A percentile compares a stretch with the other conserved stretches of the same genome.
Conservation (phyloP, 92 coral and sea anemone species). For the Bergia puertoricense region DNA sequence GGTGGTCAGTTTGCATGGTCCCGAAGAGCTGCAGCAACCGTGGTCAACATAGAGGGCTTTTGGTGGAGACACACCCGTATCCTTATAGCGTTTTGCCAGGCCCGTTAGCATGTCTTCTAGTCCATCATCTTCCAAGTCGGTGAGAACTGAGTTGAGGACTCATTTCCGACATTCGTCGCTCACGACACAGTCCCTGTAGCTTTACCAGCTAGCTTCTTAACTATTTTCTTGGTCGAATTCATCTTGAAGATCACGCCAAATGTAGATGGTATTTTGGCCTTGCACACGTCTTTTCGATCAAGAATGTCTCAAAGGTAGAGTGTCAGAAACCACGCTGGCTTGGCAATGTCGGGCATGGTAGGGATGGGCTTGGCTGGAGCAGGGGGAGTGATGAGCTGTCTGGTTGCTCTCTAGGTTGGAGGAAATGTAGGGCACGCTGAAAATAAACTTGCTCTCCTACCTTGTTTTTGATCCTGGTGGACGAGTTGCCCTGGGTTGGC, state of each 20-base stretch:
- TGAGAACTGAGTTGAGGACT: slow-evolving; percentile 11
- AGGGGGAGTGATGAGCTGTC: not conserved
- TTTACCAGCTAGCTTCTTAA: slow-evolving; percentile 35
- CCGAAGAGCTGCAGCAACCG: slow-evolving; percentile 49
- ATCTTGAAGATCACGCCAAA: no score
- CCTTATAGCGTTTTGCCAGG: not conserved
- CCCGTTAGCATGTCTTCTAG: no score
- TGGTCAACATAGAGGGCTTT: slow-evolving; percentile 52
- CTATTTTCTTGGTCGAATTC: no score
- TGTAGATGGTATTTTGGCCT: no score
- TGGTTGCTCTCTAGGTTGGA: slow-evolving; percentile 2
- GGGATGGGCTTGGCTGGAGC: no score
- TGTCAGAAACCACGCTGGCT: slow-evolving; percentile 18
- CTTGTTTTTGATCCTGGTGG: not conserved
- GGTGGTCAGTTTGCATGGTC: slow-evolving; percentile 15
- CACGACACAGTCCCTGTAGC: slow-evolving; percentile 29
- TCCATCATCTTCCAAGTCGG: slow-evolving; percentile 34
- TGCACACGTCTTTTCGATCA: no score
- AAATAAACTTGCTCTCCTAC: slow-evolving; percentile 33
- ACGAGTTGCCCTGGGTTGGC: slow-evolving; percentile 23
- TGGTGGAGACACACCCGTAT: no score
- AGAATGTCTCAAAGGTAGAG: no score
- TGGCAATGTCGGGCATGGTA: not conserved
- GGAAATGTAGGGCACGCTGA: slow-evolving; percentile 26
- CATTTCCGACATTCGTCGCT: slow-evolving; percentile 28